Percentiles rank a stretch among this genome's conserved stretches.
Conservation (phyloP, 2,113 vertebrate genomes). For the Anoplopoma fimbria region DNA sequence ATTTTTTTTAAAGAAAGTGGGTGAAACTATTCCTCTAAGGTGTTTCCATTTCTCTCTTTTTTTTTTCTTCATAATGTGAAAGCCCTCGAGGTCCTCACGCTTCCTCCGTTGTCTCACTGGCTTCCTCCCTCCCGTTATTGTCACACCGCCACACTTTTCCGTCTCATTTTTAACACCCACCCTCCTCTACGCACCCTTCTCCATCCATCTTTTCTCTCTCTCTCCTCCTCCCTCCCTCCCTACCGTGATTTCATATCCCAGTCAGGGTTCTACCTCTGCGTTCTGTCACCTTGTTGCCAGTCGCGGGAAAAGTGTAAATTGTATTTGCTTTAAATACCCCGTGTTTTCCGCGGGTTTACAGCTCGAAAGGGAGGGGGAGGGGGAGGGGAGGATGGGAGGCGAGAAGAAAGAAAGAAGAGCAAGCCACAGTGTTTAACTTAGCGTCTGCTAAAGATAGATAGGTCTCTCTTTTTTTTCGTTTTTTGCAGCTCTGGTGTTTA, state of each 20-base stretch:
- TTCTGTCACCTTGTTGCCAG: slow-evolving; percentile 60
- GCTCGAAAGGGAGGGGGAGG: slow-evolving; percentile 12
- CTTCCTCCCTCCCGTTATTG: slow-evolving; percentile 9
- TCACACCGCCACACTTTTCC: slow-evolving; percentile 7
- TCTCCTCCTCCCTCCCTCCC: background rate
- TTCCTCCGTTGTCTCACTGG: slow-evolving; percentile 26
- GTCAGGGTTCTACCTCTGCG: slow-evolving; percentile 49
- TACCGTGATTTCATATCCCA: slow-evolving; percentile 43
- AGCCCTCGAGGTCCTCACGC: slow-evolving; percentile 22
- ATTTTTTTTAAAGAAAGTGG: background rate
- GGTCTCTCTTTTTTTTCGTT: slow-evolving; percentile 49
- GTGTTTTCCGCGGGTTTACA: slow-evolving; percentile 68
- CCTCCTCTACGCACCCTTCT: slow-evolving; percentile 41
- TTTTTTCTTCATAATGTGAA: background rate
- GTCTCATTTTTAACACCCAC: slow-evolving; percentile 49
- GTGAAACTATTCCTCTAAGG: background rate
- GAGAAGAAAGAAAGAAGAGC: slow-evolving; percentile 35
- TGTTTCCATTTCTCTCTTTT: background rate
- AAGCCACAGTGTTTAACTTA: slow-evolving; percentile 62
- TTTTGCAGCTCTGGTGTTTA: slow-evolving; percentile 54
- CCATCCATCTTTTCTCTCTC: slow-evolving; percentile 41
- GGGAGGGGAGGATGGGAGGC: slow-evolving; percentile 33
- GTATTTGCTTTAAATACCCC: slow-evolving; percentile 82
- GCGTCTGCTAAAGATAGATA: slow-evolving; percentile 69
- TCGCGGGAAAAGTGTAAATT: slow-evolving; percentile 80